Evolutionary conservation across 2,113 vertebrate genomes (phyloP).

Genomic region (Elephas maximus): DNA sequence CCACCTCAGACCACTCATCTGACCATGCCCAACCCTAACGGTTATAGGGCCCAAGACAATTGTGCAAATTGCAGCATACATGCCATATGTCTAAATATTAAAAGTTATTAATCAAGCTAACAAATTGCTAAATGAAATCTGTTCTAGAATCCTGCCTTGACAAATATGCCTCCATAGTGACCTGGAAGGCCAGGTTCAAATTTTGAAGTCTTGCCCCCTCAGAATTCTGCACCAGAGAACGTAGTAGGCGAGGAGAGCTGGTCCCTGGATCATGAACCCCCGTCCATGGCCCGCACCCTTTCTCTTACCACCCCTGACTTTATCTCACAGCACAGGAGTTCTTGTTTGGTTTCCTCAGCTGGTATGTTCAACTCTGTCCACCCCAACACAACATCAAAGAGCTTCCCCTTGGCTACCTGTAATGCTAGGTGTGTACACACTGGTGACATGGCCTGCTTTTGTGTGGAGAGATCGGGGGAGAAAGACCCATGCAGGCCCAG

Average conservation of each 20-base stretch:
- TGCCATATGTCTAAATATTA: not conserved
- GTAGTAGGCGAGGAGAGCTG: not conserved
- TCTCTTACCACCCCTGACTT: not conserved
- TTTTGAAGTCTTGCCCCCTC: not conserved
- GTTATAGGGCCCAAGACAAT: not conserved
- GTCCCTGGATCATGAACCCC: not conserved
- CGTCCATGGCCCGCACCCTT: not conserved
- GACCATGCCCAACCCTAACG: not conserved
- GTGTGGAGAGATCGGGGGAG: too few relatives aligned
- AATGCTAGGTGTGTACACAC: not conserved
- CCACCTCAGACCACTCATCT: not conserved
- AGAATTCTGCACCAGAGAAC: not conserved
- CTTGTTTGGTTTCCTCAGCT: not conserved
- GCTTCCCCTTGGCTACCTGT: not conserved
- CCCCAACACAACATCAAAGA: not conserved
- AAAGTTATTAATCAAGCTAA: constrained; percentile 4
- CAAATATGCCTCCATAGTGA: not conserved
- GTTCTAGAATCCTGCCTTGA: not conserved
- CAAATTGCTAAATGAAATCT: constrained; percentile 27
- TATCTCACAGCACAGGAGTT: not conserved
- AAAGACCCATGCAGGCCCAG: not conserved
- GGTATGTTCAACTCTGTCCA: not conserved
- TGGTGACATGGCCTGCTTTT: not conserved
- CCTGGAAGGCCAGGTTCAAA: not conserved
- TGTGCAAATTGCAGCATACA: not conserved